These are phyloP conservation scores for Lochmaea capreae DNA, from an alignment of 2,888 invertebrate genomes.

Conservation along the genomic window DNA sequence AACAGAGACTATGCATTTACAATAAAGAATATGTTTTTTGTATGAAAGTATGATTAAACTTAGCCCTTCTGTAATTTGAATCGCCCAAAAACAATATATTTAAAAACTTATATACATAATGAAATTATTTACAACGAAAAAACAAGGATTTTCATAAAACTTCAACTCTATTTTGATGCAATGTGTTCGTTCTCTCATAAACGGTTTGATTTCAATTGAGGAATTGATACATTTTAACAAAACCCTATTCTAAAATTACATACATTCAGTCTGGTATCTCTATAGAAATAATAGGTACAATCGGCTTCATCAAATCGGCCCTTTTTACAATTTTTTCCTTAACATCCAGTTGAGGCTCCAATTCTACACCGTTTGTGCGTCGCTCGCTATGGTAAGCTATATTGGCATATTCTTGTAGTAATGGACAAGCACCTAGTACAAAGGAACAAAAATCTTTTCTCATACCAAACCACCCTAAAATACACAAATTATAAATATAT, in stretches of 20 bases:
- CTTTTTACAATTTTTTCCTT: conserved; percentile 74
- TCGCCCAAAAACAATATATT: not conserved
- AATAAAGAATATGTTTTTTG: not conserved
- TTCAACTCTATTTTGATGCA: not conserved
- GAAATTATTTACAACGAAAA: not conserved
- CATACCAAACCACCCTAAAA: conserved; percentile 97
- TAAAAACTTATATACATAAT: not conserved
- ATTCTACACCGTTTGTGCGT: conserved; percentile 64
- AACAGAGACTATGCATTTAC: no score
- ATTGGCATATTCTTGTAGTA: conserved; percentile 98
- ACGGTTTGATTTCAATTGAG: conserved; percentile 2
- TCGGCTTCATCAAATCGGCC: conserved; percentile 84
- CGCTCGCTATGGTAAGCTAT: conserved; percentile 89
- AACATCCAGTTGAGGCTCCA: conserved; percentile 68
- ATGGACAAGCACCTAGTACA: conserved; percentile 92
- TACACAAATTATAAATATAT: conserved; percentile 4
- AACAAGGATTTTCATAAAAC: not conserved
- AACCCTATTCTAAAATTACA: conserved; percentile 28
- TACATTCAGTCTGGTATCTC: conserved; percentile 87
- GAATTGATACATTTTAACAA: conserved; percentile 28
- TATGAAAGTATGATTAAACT: not conserved
- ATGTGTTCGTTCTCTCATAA: not conserved
- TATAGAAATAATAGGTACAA: conserved; percentile 89
- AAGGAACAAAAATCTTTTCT: conserved; percentile 98
- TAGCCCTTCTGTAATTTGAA: not conserved